Evolutionary conservation across 2,113 vertebrate species (phyloP), one percentile per base, ranked within the genome.

Genomic region (Mesitornis unicolor): DNA sequence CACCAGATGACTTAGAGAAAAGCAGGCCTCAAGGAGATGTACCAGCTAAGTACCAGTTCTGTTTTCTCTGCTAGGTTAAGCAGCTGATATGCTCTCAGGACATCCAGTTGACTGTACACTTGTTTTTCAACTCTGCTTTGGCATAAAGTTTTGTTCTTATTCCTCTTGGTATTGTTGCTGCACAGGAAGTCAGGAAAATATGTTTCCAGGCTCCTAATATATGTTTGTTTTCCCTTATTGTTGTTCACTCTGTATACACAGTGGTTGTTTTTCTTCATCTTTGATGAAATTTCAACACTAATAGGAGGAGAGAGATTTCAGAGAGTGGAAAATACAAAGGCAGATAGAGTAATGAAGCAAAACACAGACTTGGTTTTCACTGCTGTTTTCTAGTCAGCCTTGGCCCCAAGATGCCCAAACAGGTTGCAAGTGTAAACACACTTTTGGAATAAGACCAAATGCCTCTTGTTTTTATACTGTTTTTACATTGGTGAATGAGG

Each of bases 161-260:
- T 93, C 84, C n/a, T 91, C 78, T 79, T 63, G 51, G 88, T 96
- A 94, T 95, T 97, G 93, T 94, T 96, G 71, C 95, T 84, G 35
- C 90, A 95, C 95, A 96, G 95, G 95, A 97, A 97, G 96, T 33
- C 90, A 96, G 88, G 90, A 78, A 95, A 95, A 82, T 73, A 89
- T 60, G 67, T 94, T 95, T 95, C 96, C 96, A 97, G 92, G 65
- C 71, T 93, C 92, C 86, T 75, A 86, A 60, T 86, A 89, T 53
- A 54, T 63, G 65, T 92, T 95, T 97, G 85, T 86, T 94, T 96
- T 95, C 80, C 70, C 28, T 91, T 76, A 89, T 42, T 94, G 91
- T 96, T 93, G 84, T 91, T 84, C 86, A 5, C 40, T 90, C 70
- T 95, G 85, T 92, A 95, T 93, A 95, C 90, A 96, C 43, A 93